phyloP scores from a whole-genome alignment of 2,113 vertebrate species.

The Callipepla californica region DNA sequence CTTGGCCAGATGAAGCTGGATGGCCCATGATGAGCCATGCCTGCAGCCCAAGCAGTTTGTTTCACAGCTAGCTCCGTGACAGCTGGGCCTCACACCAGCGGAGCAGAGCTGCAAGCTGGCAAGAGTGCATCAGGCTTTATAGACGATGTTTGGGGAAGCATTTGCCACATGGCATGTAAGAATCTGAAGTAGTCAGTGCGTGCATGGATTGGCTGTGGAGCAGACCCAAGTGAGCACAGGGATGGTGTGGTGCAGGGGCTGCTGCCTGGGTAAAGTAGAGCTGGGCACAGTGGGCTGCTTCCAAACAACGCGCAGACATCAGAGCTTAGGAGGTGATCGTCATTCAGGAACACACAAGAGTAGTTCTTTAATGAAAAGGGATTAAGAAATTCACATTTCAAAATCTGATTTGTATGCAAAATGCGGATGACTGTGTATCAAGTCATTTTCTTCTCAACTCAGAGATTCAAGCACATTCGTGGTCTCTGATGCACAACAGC shows the following conservation, averaged over 20 bases:
- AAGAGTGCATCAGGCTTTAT: neutral
- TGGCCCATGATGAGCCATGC: rapidly evolving
- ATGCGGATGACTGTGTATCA: no score
- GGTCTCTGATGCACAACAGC: neutral
- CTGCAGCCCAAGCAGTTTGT: neutral
- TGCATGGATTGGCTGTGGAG: neutral
- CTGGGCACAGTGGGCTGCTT: neutral
- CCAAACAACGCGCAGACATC: neutral
- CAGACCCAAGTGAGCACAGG: neutral
- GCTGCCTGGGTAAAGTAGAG: neutral
- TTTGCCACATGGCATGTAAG: neutral
- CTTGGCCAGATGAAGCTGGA: neutral
- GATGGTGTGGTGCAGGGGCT: neutral
- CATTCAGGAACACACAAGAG: rapidly evolving
- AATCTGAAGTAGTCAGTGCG: rapidly evolving
- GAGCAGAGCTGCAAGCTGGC: neutral
- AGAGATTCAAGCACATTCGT: neutral
- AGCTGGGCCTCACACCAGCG: neutral
- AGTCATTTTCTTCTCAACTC: neutral
- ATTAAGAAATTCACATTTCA: neutral
- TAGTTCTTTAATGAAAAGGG: neutral
- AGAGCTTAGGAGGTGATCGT: neutral
- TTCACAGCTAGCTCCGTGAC: neutral
- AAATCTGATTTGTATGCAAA: neutral
- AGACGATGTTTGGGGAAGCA: neutral